phyloP scores from a whole-genome alignment of 2,888 invertebrate genomes.

The Noctuana brunneofusca region DNA sequence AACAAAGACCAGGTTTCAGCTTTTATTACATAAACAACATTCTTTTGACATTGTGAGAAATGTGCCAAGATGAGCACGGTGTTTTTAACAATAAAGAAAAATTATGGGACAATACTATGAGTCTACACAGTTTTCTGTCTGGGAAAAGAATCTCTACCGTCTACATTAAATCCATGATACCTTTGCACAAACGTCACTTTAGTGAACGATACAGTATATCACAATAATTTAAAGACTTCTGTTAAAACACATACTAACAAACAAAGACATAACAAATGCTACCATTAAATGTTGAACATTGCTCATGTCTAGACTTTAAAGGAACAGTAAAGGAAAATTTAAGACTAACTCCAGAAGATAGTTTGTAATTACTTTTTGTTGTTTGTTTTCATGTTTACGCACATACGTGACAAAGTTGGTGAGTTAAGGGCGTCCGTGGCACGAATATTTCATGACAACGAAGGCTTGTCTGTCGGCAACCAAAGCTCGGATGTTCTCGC shows the following conservation, averaged over 20 bases:
- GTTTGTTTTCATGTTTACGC: conserved; percentile 54
- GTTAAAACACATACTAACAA: not conserved
- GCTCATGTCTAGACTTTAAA: conserved; percentile 12
- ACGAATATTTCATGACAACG: conserved; percentile 61
- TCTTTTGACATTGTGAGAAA: conserved; percentile 31
- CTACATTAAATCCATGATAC: not conserved
- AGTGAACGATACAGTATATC: not conserved
- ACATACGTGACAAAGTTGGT: conserved; percentile 55
- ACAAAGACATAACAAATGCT: not conserved
- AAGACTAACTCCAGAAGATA: conserved; percentile 42
- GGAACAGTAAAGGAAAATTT: conserved; percentile 40
- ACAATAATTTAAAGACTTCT: not conserved
- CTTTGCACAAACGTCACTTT: not conserved
- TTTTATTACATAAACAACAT: conserved; percentile 30
- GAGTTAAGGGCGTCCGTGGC: conserved; percentile 51
- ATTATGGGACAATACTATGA: conserved; percentile 25
- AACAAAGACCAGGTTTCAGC: conserved; percentile 32
- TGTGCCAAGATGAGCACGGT: conserved; percentile 16
- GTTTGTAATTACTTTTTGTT: conserved; percentile 46
- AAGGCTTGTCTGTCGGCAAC: conserved; percentile 54
- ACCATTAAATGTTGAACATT: not conserved
- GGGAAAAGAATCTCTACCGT: not conserved
- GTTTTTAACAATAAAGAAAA: conserved; percentile 27
- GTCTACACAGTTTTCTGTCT: conserved; percentile 9
- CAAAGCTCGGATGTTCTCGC: conserved; percentile 53